phyloP scores from a whole-genome alignment of 2,797 vertebrate species.

The Lates japonicus region DNA sequence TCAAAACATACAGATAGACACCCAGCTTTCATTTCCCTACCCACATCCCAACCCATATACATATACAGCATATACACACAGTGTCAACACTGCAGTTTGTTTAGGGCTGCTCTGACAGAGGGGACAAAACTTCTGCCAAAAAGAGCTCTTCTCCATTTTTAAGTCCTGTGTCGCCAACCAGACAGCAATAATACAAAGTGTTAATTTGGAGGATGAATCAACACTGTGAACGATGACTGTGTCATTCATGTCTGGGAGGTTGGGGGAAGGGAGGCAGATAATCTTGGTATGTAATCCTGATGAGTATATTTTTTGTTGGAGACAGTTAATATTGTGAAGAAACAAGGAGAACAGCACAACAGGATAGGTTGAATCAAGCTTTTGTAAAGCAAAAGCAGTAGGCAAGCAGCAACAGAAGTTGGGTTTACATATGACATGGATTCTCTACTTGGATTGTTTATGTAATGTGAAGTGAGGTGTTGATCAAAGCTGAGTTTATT shows the following conservation, averaged over 20 bases:
- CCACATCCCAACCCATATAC: too few relatives aligned
- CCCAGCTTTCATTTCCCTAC: too few relatives aligned
- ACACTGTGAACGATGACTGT: background rate
- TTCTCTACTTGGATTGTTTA: background rate
- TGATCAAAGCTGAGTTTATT: background rate
- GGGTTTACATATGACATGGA: too few relatives aligned
- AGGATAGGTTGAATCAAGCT: background rate
- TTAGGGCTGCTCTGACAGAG: too few relatives aligned
- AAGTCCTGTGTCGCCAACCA: background rate
- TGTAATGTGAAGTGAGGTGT: background rate
- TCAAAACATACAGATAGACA: background rate
- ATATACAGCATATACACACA: too few relatives aligned
- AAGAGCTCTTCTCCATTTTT: background rate
- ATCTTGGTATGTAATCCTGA: background rate
- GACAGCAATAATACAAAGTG: background rate
- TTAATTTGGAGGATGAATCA: too few relatives aligned
- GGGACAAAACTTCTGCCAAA: too few relatives aligned
- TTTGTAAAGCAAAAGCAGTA: background rate
- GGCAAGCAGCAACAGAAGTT: background rate
- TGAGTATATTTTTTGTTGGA: background rate
- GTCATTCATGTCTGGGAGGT: background rate
- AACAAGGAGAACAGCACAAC: background rate
- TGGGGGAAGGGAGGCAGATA: background rate
- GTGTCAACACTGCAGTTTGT: too few relatives aligned
- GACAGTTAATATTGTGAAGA: background rate